Percentiles rank a stretch among this genome's conserved stretches.
Conservation (phyloP, 1,140 invertebrate genomes). For the Chironomus tepperi region DNA sequence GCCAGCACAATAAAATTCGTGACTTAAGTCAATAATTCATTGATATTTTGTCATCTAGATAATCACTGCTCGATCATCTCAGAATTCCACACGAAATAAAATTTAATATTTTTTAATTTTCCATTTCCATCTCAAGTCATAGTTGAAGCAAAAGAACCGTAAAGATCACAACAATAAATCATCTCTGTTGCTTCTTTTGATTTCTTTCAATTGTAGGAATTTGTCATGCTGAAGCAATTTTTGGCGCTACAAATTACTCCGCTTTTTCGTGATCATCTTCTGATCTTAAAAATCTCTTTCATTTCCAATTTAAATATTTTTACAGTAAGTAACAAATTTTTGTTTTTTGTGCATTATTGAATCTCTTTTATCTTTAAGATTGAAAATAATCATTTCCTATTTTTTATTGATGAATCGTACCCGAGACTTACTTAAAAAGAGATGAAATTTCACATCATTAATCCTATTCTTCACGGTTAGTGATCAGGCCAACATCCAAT, state of each 20-base stretch:
- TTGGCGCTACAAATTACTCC: slow-evolving; percentile 18
- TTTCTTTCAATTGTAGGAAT: not conserved
- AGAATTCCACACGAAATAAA: too few relatives aligned
- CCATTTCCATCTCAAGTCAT: too few relatives aligned
- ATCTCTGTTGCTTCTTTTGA: not conserved
- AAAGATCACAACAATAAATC: too few relatives aligned
- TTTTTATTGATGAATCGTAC: not conserved
- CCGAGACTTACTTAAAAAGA: not conserved
- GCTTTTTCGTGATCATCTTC: not conserved
- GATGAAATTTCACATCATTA: not conserved
- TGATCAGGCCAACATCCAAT: not conserved
- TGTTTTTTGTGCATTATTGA: slow-evolving; percentile 1
- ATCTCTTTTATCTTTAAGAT: slow-evolving; percentile 10
- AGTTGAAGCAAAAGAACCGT: too few relatives aligned
- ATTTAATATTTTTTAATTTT: too few relatives aligned
- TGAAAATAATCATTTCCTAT: not conserved
- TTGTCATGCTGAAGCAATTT: slow-evolving; percentile 16
- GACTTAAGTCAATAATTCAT: too few relatives aligned
- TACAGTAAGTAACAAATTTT: not conserved
- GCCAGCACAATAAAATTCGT: too few relatives aligned
- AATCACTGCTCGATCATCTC: too few relatives aligned
- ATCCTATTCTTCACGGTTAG: not conserved
- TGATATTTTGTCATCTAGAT: too few relatives aligned
- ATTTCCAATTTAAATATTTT: not conserved
- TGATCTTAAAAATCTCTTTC: not conserved